Evolutionary conservation across 2,888 invertebrate genomes (phyloP).

Genomic region (Trissonchulus latispiculum): DNA sequence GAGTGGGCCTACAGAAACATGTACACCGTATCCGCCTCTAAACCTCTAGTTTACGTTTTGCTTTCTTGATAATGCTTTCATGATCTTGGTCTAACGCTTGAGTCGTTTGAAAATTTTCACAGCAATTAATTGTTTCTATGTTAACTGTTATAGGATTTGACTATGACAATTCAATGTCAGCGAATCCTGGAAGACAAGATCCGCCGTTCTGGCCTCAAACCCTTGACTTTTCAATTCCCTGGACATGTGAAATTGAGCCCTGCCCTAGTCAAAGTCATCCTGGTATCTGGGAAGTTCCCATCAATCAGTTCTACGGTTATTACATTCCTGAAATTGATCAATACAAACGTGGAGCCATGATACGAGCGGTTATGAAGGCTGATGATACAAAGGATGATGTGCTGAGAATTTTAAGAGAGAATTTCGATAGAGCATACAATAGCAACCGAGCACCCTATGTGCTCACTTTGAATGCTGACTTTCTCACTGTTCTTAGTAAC

Average conservation of each 20-base stretch:
- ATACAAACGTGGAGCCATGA: conserved; percentile 31
- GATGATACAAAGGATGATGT: conserved; percentile 32
- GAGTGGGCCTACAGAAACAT: too few species aligned
- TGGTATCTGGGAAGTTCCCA: conserved; percentile 63
- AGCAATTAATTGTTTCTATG: too few species aligned
- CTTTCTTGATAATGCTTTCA: too few species aligned
- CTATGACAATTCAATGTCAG: conserved; percentile 37
- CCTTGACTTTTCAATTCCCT: conserved; percentile 39
- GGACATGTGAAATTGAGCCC: conserved; percentile 40
- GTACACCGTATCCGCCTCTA: too few species aligned
- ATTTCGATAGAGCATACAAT: conserved; percentile 84
- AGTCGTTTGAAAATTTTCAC: too few species aligned
- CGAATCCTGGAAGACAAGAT: conserved; percentile 33
- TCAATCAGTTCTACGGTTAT: conserved; percentile 36
- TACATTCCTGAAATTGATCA: conserved; percentile 33
- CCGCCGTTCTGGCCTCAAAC: conserved; percentile 47
- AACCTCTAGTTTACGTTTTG: too few species aligned
- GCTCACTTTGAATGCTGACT: conserved; percentile 74
- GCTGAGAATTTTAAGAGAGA: conserved; percentile 64
- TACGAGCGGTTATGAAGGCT: conserved; percentile 33
- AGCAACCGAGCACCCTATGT: conserved; percentile 82
- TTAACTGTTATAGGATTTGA: conserved; percentile 34
- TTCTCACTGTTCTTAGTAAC: conserved; percentile 56
- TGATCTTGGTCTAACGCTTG: too few species aligned
- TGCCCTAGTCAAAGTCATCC: conserved; percentile 73